phyloP scores from a whole-genome alignment of 2,797 vertebrate species.

The Thripadectes ignobilis region DNA sequence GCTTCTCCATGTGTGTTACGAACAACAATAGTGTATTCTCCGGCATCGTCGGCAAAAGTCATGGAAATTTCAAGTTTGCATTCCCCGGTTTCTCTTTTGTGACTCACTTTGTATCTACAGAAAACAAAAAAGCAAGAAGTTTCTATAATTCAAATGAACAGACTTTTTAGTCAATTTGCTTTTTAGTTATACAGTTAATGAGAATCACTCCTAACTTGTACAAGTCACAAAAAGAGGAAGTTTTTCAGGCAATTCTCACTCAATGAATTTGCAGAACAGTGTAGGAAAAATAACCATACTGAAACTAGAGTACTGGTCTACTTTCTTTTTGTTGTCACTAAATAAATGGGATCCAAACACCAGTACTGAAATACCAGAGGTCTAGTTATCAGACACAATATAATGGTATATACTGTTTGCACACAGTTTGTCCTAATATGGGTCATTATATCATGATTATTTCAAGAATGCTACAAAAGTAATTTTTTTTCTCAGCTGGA shows the following conservation, averaged over 20 bases:
- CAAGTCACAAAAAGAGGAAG: neutral
- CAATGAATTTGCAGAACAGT: neutral
- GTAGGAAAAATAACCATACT: neutral
- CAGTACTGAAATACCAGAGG: neutral
- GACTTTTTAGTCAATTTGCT: neutral
- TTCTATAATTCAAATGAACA: neutral
- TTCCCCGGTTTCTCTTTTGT: slow-evolving; percentile 89
- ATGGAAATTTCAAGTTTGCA: slow-evolving; percentile 97
- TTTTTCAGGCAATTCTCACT: neutral
- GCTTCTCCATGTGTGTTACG: slow-evolving; percentile 91
- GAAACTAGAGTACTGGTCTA: neutral
- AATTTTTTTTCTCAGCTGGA: neutral
- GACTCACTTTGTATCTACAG: slow-evolving; percentile 86
- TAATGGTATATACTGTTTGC: neutral
- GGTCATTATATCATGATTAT: neutral
- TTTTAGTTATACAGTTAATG: neutral
- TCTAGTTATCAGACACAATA: neutral
- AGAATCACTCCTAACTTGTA: neutral
- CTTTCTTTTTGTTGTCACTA: neutral
- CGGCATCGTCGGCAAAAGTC: slow-evolving; percentile 97
- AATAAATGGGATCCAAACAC: neutral
- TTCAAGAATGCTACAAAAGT: neutral
- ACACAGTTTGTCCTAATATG: neutral
- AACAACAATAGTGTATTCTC: slow-evolving; percentile 91
- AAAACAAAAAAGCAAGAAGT: neutral